Base-by-base conservation (phyloP, 2,797 vertebrate species). In the Margarornis squamiger region DNA sequence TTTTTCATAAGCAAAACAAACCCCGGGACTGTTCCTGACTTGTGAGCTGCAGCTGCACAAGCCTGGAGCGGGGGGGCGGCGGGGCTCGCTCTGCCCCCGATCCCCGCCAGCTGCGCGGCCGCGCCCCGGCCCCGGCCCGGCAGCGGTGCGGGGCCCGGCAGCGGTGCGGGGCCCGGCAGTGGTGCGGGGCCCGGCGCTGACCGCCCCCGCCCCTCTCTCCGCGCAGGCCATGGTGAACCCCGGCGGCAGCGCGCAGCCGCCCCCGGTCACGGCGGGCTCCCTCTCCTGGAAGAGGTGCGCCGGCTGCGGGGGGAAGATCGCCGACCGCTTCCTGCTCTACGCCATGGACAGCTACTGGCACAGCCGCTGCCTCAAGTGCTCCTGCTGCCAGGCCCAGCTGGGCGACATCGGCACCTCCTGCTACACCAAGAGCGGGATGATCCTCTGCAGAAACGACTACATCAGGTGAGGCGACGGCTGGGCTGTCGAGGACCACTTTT, bases 331-430 rank as follows among this genome's bases (percentile, higher is more conserved):
- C 98, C 99, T 99, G 96, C 99, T 99, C 77, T 99, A 99, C 97
- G 99, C 99, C 98, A 99, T 99, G 99, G 99, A 99, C 98, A 99
- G 99, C 98, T 99, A 99, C 98, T 99, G 99, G 99, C 99, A 99
- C 98, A 99, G 99, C 98, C 99, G 99, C 84, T 99, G 99, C 98
- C 99, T 99, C 95, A 99, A 99, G 98, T 99, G 99, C 96, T 99
- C 99, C 86, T 99, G 99, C 98, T 99, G 99, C 98, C 99, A 99
- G 98, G 99, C 99, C 94, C 99, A 99, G 98, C 99, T 99, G 95
- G 99, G 99, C 10, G 99, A 99, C 97, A 99, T 99, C 93, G 99
- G 99, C 97, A 99, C 99, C 32, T 99, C 99, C 61, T 99, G 99
- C 98, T 99, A 99, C 98, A 99, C 99, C 93, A 99, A 99, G 98